A percentile compares a stretch with the other conserved stretches of the same genome.
Evolutionary conservation across 1,140 invertebrate species (phyloP).

Genomic region (Sipha flava): DNA sequence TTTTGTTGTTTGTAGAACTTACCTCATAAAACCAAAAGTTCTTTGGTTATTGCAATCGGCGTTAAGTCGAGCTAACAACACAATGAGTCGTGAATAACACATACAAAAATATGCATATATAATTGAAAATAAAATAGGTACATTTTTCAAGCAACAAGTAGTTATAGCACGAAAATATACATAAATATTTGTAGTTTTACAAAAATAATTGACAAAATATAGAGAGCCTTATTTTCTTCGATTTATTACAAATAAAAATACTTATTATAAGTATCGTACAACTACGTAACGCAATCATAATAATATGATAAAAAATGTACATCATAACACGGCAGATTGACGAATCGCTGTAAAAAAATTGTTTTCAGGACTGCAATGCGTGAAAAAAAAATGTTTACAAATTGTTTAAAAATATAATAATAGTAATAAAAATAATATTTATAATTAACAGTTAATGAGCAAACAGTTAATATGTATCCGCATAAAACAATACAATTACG

Average conservation of each 20-base stretch:
- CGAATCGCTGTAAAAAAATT: too few relatives aligned
- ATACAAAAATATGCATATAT: not conserved
- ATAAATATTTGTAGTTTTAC: not conserved
- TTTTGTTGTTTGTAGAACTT: too few relatives aligned
- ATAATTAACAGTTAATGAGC: conserved; percentile 10
- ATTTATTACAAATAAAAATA: not conserved
- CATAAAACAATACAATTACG: too few relatives aligned
- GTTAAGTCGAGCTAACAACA: not conserved
- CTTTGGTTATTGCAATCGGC: not conserved
- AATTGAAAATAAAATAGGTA: not conserved
- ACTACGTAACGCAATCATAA: too few relatives aligned
- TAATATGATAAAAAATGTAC: conserved; percentile 7
- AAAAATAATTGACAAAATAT: conserved; percentile 28
- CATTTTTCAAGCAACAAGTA: not conserved
- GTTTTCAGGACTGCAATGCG: too few relatives aligned
- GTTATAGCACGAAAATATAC: not conserved
- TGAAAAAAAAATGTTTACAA: too few relatives aligned
- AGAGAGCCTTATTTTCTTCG: conserved; percentile 15
- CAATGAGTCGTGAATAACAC: not conserved
- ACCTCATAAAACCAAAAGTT: too few relatives aligned
- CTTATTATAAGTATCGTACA: conserved; percentile 7
- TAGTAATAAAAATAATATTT: not conserved
- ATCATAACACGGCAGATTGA: conserved; percentile 4
- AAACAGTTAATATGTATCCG: not conserved
- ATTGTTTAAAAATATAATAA: not conserved